phyloP scores from a whole-genome alignment of 1,140 invertebrate genomes.

The Sitodiplosis mosellana region DNA sequence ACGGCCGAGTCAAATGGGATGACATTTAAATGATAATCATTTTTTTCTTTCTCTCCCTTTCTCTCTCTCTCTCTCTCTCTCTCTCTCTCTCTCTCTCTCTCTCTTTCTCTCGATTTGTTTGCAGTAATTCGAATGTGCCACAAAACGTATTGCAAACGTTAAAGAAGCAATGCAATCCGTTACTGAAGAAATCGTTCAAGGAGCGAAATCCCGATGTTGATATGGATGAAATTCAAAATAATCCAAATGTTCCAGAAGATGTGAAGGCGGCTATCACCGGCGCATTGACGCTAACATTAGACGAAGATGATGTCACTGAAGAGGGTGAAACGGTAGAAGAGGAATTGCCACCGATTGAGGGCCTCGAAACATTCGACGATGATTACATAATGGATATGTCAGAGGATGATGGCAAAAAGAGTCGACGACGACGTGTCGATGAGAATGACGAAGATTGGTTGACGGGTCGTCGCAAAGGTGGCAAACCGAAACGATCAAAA shows the following conservation, averaged over 20 bases:
- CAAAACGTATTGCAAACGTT: not conserved
- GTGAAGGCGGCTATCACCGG: slow-evolving; percentile 23
- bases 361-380: slow-evolving; percentile 7
- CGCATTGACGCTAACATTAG: slow-evolving; percentile 14
- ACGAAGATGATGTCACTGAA: slow-evolving; percentile 7
- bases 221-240: slow-evolving; percentile 23
- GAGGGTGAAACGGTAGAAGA: not conserved
- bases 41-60: no score
- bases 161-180: slow-evolving; percentile 19
- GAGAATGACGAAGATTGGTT: no score
- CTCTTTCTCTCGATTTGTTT: not conserved
- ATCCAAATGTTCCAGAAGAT: slow-evolving; percentile 24
- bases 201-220: slow-evolving; percentile 25
- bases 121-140: not conserved
- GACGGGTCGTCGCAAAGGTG: no score
- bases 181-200: slow-evolving; percentile 22
- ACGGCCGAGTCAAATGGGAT: no score
- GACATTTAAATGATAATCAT: no score
- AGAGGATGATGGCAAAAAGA: not conserved
- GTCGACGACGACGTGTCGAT: no score
- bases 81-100: no score
- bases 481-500: no score
- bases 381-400: not conserved
- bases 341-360: not conserved
- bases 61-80: no score